Conservation (phyloP, 2,113 vertebrate species). For the Murina feae region DNA sequence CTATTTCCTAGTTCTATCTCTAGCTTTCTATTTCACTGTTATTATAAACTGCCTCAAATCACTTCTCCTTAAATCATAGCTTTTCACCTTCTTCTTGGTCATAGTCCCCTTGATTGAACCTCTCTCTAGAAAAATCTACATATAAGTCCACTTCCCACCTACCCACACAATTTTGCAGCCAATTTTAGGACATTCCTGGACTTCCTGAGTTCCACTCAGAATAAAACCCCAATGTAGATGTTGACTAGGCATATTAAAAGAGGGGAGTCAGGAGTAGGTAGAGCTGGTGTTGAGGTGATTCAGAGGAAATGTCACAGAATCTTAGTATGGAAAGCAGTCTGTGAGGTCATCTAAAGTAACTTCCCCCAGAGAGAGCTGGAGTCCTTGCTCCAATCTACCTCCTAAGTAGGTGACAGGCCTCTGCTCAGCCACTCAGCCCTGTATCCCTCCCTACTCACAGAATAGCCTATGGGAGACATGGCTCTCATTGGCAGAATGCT, state of each 20-base stretch:
- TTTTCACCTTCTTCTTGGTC: neutral
- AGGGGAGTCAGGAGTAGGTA: neutral
- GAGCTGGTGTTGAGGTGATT: neutral
- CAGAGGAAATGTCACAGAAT: neutral
- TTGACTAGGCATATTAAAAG: neutral
- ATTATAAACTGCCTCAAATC: neutral
- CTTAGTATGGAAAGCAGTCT: neutral
- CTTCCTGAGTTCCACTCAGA: neutral
- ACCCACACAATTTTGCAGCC: neutral
- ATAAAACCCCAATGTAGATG: neutral
- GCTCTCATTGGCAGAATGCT: neutral
- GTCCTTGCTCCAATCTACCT: neutral
- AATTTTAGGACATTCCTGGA: neutral
- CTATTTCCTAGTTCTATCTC: neutral
- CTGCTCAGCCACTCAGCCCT: neutral
- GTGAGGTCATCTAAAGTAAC: neutral
- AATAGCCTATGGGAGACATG: neutral
- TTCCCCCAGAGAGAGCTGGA: rapidly evolving
- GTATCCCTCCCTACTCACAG: neutral
- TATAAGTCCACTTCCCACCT: neutral
- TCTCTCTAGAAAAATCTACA: neutral
- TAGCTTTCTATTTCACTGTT: neutral
- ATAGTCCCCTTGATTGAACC: neutral
- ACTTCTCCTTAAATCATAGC: neutral
- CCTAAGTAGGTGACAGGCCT: neutral